Evolutionary conservation across 1,140 invertebrate genomes (phyloP).

Genomic region (Drosophila pruinosa): DNA sequence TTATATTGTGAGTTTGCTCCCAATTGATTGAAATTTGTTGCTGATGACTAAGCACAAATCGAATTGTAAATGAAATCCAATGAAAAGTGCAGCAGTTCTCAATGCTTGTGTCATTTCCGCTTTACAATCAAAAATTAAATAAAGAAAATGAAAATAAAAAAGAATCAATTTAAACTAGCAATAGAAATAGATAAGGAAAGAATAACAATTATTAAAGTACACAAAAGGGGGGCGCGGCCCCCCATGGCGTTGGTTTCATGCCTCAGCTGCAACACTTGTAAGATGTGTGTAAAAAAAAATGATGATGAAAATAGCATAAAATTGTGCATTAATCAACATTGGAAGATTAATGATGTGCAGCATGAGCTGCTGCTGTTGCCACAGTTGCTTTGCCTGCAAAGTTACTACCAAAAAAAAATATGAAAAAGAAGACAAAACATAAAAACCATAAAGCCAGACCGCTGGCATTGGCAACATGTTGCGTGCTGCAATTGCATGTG

Average conservation of each 20-base stretch:
- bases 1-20: slow-evolving; percentile 50
- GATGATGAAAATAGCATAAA: slow-evolving; percentile 57
- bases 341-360: slow-evolving; percentile 68
- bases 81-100: slow-evolving; percentile 22
- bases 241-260: slow-evolving; percentile 30
- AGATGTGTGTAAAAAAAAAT: slow-evolving; percentile 31
- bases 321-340: slow-evolving; percentile 65
- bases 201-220: slow-evolving; percentile 16
- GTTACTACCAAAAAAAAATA: slow-evolving; percentile 32
- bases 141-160: slow-evolving; percentile 14
- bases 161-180: slow-evolving; percentile 28
- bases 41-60: slow-evolving; percentile 49
- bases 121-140: slow-evolving; percentile 14
- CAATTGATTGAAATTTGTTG: slow-evolving; percentile 53
- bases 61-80: slow-evolving; percentile 9
- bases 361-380: slow-evolving; percentile 27
- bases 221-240: slow-evolving; percentile 13
- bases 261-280: slow-evolving; percentile 30
- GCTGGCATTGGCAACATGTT: slow-evolving; percentile 50
- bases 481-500: slow-evolving; percentile 57
- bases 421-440: slow-evolving; percentile 23
- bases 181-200: slow-evolving; percentile 10
- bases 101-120: slow-evolving; percentile 46
- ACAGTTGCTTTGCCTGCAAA: slow-evolving; percentile 13
- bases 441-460: slow-evolving; percentile 28